Evolutionary conservation across 2,797 vertebrate species (phyloP), one percentile per base, ranked within the genome.

Genomic region (Propithecus deckenii): DNA sequence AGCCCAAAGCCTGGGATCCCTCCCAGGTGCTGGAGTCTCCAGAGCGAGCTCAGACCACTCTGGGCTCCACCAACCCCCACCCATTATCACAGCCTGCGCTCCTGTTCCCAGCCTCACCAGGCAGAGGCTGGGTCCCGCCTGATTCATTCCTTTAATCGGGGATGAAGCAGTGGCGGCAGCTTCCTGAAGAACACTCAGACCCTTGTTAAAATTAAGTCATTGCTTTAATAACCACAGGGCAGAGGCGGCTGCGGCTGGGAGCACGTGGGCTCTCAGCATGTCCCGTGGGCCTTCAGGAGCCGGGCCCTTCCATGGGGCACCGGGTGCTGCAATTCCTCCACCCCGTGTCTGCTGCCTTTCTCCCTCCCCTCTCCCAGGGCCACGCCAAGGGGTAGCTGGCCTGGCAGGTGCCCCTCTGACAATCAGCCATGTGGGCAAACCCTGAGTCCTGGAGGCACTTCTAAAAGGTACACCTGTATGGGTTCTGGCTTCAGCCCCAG

Each of bases 111-210:
- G 63, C 46, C 76, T 89, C n/a, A 0, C 25, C 6, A 38, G 52
- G 67, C 41, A 28, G 88, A 91, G 32, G 57, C 95, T 89, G 59
- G 71, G 75, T 93, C 96, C 94, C 17, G 50, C 89, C 94, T 98
- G 96, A 98, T 98, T 98, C 96, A 97, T 97, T 92, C 75, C 76
- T 98, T 98, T 98, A 98, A 98, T 98, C 97, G 98, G 96, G 86
- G 81, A 78, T 72, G 41, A 76, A 41, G 96, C 63, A 23, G 67
- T 75, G 86, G 95, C 72, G 43, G 57, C 81, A 67, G 96, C 92
- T 84, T 97, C 96, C 97, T 78, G 76, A 86, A 97, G 97, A 97
- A 95, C 65, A 92, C 67, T 30, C 10, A 46, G 67, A 85, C 94
- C 97, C 96, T 89, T 97, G 95, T 98, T 97, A 97, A 98, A 98